These are phyloP conservation scores for Sycophila sp. DNA, from an alignment of 1,140 invertebrate genomes.

Conservation along the genomic window DNA sequence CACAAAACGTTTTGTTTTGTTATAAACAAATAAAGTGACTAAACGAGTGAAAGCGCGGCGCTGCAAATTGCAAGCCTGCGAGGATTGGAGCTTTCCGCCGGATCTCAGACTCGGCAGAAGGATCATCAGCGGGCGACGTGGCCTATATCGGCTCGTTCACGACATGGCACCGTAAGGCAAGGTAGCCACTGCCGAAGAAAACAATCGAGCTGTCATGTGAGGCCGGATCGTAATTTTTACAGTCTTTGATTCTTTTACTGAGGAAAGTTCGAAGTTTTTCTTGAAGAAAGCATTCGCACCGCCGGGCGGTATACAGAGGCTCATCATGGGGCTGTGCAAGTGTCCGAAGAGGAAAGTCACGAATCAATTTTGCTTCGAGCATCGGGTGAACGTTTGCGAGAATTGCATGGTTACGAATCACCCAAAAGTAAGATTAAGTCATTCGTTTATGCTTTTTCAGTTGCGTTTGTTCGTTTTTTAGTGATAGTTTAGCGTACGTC, in stretches of 20 bases:
- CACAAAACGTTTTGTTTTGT: neutral
- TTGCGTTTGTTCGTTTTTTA: neutral
- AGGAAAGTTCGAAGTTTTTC: neutral
- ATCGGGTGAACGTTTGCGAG: slow-evolving; percentile 98
- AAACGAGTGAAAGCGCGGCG: too few species aligned
- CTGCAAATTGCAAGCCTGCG: too few species aligned
- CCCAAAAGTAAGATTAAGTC: slow-evolving; percentile 77
- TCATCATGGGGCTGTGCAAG: slow-evolving; percentile 94
- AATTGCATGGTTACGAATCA: slow-evolving; percentile 96
- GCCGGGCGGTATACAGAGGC: neutral
- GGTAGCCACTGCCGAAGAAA: neutral
- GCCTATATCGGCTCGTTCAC: slow-evolving; percentile 23
- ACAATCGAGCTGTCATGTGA: slow-evolving; percentile 25
- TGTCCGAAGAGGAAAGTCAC: slow-evolving; percentile 96
- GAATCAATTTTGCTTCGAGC: slow-evolving; percentile 98
- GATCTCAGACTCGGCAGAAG: neutral
- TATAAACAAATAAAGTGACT: neutral
- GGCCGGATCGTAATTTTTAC: slow-evolving; percentile 4
- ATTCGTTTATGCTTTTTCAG: neutral
- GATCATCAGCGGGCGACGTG: slow-evolving; percentile 49
- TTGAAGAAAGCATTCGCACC: neutral
- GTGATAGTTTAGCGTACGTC: neutral
- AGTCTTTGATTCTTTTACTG: neutral
- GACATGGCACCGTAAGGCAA: slow-evolving; percentile 32
- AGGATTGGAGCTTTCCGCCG: slow-evolving; percentile 35